Percentiles rank a stretch among this genome's conserved stretches.
These are phyloP conservation scores for Pleuronectes platessa DNA, from an alignment of 2,113 vertebrate species.

Conservation along the genomic window DNA sequence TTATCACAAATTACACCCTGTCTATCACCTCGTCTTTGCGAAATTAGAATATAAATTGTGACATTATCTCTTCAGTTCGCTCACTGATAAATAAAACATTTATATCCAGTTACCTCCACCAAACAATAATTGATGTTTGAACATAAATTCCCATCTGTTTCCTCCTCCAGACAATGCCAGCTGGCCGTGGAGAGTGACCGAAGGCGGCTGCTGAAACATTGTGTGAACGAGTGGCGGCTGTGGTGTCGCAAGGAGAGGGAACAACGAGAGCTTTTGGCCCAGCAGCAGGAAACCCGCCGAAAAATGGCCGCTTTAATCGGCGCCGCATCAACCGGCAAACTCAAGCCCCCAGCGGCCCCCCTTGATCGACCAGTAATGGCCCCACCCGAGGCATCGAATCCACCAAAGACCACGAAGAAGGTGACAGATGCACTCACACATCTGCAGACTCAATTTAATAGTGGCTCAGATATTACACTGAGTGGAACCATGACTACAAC, in stretches of 20 bases:
- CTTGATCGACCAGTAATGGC: conserved; percentile 16
- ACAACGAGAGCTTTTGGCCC: conserved; percentile 78
- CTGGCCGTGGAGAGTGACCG: conserved; percentile 84
- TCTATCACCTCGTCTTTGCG: background rate
- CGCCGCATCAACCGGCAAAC: conserved; percentile 79
- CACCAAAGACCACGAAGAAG: conserved; percentile 48
- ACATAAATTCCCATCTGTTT: background rate
- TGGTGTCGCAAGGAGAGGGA: conserved; percentile 82
- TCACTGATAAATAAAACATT: background rate
- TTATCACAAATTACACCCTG: no score
- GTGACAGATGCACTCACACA: conserved; percentile 48
- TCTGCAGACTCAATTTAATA: conserved; percentile 2
- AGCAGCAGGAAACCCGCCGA: conserved; percentile 84
- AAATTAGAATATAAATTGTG: background rate
- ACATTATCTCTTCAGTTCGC: background rate
- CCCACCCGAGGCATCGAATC: conserved; percentile 18
- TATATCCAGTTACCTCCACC: background rate
- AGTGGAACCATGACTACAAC: conserved; percentile 34
- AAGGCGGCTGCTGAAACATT: conserved; percentile 80
- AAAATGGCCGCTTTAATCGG: conserved; percentile 90
- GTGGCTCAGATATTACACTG: background rate
- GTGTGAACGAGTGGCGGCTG: conserved; percentile 86
- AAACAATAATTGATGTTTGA: conserved; percentile 11
- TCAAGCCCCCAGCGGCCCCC: conserved; percentile 30
- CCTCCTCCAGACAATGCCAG: conserved; percentile 82